A percentile compares a stretch with the other conserved stretches of the same genome.
Evolutionary conservation across 23 tunicate species (phyloP).

Genomic region (Styela plicata): DNA sequence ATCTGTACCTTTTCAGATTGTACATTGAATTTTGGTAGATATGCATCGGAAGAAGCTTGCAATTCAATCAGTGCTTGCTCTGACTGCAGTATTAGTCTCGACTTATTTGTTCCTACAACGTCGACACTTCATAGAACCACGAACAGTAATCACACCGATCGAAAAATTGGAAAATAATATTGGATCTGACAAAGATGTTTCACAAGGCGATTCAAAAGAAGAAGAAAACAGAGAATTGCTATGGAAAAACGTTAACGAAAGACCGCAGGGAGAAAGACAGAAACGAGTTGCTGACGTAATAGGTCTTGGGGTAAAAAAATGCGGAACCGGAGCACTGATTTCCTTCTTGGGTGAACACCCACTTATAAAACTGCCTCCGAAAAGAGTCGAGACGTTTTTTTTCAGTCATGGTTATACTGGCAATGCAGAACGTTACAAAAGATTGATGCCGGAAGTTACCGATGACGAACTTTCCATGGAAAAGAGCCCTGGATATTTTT

Average conservation of each 20-base stretch:
- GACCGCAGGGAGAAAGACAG: not conserved
- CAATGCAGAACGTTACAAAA: not conserved
- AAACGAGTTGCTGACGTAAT: constrained; percentile 18
- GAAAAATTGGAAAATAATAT: too few species aligned
- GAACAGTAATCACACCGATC: too few species aligned
- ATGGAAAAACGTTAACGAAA: not conserved
- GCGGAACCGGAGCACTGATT: constrained; percentile 24
- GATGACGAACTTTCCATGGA: constrained; percentile 10
- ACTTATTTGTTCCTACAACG: not conserved
- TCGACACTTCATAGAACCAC: not conserved
- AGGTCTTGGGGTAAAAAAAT: constrained; percentile 29
- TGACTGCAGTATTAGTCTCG: not conserved
- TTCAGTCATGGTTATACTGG: not conserved
- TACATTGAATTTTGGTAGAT: too few species aligned
- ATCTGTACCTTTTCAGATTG: too few species aligned
- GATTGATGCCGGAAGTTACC: constrained; percentile 1
- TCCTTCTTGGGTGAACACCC: constrained; percentile 27
- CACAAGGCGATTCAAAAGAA: too few species aligned
- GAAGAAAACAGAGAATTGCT: not conserved
- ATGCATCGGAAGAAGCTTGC: not conserved
- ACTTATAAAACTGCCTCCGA: not conserved
- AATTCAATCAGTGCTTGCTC: not conserved
- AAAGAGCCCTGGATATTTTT: constrained; percentile 11
- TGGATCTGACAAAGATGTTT: too few species aligned
- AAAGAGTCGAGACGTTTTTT: not conserved